Base-by-base conservation (phyloP, 2,113 vertebrate species). In the Rhinoptilus africanus region DNA sequence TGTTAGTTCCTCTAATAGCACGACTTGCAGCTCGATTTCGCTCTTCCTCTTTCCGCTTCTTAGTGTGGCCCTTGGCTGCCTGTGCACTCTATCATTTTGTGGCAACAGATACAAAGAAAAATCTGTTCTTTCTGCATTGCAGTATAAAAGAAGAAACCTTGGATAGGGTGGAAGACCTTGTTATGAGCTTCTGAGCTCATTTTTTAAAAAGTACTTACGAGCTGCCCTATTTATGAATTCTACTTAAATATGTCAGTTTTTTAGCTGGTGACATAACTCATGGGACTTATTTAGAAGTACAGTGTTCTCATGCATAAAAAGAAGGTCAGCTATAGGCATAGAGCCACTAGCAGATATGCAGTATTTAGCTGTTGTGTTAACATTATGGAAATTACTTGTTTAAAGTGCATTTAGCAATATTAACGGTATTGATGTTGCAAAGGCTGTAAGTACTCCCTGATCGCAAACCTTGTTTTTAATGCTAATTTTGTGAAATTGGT, bases 301-400 rank as follows among this genome's bases (percentile, higher is more conserved):
- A 48, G 0, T 82, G 39, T 82, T 93, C 66, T 89, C 81, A 51
- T 10, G 43, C 66, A 72, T 95, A 68, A 73, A 81, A 93, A 93
- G 39, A 53, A 79, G 88, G 82, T 94, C 84, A 83, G 53, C 75
- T 93, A 2, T 75, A 63, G 68, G 34, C 71, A 56, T 12, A 81
- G 22, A 79, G 28, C 34, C 15, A 64, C 82, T 93, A 90, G 48
- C 27, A 76, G 66, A 88, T 91, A 73, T 8, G 43, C 57, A 79
- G 17, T 79, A 73, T 80, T 89, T 88, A 83, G 88, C 37, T 66
- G 57, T 91, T 94, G 66, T 69, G 77, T 76, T 92, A 87, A 83
- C 81, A 39, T 93, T 89, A 85, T 95, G 93, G 75, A 93, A 95
- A 85, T 89, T 43, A 82, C 13, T 92, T 1, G 15, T 96, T 95